Evolutionary conservation across 2,888 invertebrate genomes (phyloP), one percentile per base, ranked within the genome.

Genomic region (Pardosa pseudoannulata): DNA sequence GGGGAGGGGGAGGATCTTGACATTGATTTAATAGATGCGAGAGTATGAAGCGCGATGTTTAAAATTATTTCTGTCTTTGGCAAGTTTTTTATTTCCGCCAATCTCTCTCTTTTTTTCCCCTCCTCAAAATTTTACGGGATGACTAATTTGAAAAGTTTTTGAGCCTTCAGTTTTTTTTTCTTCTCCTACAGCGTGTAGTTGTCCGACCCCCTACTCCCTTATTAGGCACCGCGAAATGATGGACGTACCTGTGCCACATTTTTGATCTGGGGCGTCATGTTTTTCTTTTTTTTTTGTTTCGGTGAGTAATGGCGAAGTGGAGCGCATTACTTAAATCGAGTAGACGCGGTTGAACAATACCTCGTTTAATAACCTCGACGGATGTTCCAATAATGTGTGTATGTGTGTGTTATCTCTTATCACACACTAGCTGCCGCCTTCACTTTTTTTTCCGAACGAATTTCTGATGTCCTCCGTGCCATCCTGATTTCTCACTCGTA

Each of bases 1-100:
- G 32, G 75, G 19, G 71, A 39, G 39, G n/a, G n/a, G n/a, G n/a
- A n/a, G 71, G 31, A 32, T 71, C 62, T 32, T 6, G 36, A 39
- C 68, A 78, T 76, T 83, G 83, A 83, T 83, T 78, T 76, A 83
- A 83, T 78, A 78, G 83, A 78, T 29, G 41, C 23, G 28, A 13
- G 50, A 16, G 56, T 23, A 56, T 23, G 56, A 23, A 56, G 19
- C 56, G 19, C 56, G 23, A 46, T 46, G 56, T 56, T 56, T 11
- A 16, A 56, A 56, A 56, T 56, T 56, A 56, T 56, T 56, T 56
- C 16, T 56, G 56, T 56, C 56, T 56, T 56, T 23, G 56, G 56
- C n/a, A 23, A 56, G 1, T 23, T 56, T 16, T 23, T 2, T 23
- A n/a, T n/a, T n/a, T n/a, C n/a, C n/a, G n/a, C n/a, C n/a, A n/a